These are phyloP conservation scores for Caenorhabditis latens DNA, from an alignment of 1,140 invertebrate species.

Conservation along the genomic window DNA sequence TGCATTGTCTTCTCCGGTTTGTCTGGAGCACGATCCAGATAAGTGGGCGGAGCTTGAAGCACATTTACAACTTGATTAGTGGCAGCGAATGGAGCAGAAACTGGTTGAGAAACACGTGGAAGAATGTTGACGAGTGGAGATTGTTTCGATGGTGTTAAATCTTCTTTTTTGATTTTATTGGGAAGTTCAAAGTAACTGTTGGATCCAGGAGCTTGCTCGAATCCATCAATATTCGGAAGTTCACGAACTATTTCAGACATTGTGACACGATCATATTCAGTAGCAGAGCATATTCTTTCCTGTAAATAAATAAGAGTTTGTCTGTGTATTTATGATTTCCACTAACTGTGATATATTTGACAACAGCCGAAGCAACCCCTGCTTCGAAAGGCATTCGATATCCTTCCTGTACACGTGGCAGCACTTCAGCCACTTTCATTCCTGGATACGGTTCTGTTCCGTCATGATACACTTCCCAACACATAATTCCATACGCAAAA, in stretches of 20 bases:
- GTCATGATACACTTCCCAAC: slow-evolving; percentile 69
- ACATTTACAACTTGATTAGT: background rate
- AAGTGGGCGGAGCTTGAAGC: background rate
- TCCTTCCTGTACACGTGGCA: slow-evolving; percentile 50
- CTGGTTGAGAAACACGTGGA: slow-evolving; percentile 9
- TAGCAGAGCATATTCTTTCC: slow-evolving; percentile 55
- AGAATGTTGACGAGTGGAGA: background rate
- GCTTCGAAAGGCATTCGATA: slow-evolving; percentile 59
- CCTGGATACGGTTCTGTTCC: slow-evolving; percentile 66
- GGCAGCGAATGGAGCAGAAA: background rate
- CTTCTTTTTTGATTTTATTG: background rate
- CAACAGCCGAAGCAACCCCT: background rate
- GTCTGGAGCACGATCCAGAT: background rate
- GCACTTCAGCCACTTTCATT: slow-evolving; percentile 65
- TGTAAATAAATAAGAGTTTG: background rate
- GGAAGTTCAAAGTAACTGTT: slow-evolving; percentile 43
- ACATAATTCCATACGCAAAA: slow-evolving; percentile 66
- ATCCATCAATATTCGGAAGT: slow-evolving; percentile 12
- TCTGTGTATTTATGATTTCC: background rate
- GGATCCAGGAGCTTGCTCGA: background rate
- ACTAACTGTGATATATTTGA: background rate
- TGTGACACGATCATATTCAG: slow-evolving; percentile 47
- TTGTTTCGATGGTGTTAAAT: background rate
- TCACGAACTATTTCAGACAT: slow-evolving; percentile 57
- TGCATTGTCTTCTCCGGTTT: background rate